Evolutionary conservation across 2,113 vertebrate species (phyloP).

Genomic region (Eulemur macaco): DNA sequence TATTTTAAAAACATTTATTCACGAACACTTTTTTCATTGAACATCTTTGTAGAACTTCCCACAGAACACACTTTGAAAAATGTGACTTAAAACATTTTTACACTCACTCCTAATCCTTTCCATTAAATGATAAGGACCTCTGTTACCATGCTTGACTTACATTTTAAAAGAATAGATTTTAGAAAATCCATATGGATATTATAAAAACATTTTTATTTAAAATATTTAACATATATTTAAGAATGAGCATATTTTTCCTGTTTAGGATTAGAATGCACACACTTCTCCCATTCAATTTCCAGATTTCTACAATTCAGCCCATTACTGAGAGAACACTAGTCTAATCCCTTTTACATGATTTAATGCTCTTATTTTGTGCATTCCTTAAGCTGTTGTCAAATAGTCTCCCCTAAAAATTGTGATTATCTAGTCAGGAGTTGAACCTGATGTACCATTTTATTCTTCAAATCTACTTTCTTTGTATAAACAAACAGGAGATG

Average conservation of each 20-base stretch:
- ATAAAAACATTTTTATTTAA: constrained; percentile 38
- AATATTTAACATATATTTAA: constrained; percentile 43
- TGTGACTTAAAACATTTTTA: constrained; percentile 33
- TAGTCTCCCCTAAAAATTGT: constrained; percentile 41
- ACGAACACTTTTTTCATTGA: not conserved
- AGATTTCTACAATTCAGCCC: constrained; percentile 14
- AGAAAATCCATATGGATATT: constrained; percentile 39
- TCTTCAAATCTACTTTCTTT: constrained; percentile 39
- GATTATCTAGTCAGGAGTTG: constrained; percentile 46
- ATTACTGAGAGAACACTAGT: not conserved
- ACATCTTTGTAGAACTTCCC: not conserved
- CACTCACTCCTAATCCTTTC: constrained; percentile 33
- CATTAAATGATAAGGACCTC: constrained; percentile 64
- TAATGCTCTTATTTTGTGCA: constrained; percentile 52
- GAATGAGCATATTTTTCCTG: constrained; percentile 25
- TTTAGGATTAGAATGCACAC: constrained; percentile 43
- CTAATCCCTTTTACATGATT: constrained; percentile 59
- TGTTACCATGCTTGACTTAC: constrained; percentile 18
- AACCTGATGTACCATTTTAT: constrained; percentile 41
- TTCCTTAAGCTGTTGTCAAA: constrained; percentile 62
- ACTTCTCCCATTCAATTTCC: constrained; percentile 44
- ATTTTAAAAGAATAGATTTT: constrained; percentile 53
- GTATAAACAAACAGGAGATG: constrained; percentile 39
- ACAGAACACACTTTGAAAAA: constrained; percentile 34
- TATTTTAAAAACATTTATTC: constrained; percentile 52